phyloP scores from a whole-genome alignment of 2,113 vertebrate genomes.

The Oxygymnocypris stewartii region DNA sequence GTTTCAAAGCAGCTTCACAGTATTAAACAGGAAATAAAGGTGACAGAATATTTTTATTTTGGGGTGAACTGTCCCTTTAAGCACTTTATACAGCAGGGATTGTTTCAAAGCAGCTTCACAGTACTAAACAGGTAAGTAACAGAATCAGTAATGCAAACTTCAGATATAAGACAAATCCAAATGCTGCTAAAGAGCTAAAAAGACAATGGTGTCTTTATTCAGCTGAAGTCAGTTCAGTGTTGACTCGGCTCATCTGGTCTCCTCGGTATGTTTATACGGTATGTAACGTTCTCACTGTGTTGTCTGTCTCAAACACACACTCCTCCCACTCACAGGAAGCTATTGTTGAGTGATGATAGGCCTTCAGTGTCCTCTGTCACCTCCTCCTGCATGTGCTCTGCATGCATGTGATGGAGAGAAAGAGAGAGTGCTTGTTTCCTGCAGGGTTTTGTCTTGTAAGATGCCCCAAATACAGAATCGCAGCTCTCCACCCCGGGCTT shows the following conservation, averaged over 20 bases:
- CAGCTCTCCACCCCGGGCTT: neutral
- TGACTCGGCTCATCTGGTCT: neutral
- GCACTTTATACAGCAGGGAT: too few relatives aligned
- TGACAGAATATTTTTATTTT: too few relatives aligned
- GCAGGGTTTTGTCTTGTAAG: constrained; percentile 5
- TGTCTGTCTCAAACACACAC: neutral
- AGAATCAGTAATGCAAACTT: neutral
- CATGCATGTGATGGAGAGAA: constrained; percentile 23
- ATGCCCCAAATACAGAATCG: neutral
- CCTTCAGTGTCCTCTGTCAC: constrained; percentile 7
- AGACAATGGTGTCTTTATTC: neutral
- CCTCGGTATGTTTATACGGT: neutral
- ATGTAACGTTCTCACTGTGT: neutral
- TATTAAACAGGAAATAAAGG: too few relatives aligned
- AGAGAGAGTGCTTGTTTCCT: neutral
- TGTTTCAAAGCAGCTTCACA: too few relatives aligned
- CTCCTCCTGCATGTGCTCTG: neutral
- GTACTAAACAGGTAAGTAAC: neutral
- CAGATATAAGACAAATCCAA: neutral
- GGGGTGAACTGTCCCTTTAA: too few relatives aligned
- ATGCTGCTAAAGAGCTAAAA: too few relatives aligned
- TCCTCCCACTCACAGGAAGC: constrained; percentile 7
- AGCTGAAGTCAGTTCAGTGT: too few relatives aligned
- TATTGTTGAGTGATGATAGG: constrained; percentile 17
- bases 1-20: neutral